Base-by-base conservation (phyloP, 2,888 invertebrate genomes). In the Drosophila sordidula region DNA sequence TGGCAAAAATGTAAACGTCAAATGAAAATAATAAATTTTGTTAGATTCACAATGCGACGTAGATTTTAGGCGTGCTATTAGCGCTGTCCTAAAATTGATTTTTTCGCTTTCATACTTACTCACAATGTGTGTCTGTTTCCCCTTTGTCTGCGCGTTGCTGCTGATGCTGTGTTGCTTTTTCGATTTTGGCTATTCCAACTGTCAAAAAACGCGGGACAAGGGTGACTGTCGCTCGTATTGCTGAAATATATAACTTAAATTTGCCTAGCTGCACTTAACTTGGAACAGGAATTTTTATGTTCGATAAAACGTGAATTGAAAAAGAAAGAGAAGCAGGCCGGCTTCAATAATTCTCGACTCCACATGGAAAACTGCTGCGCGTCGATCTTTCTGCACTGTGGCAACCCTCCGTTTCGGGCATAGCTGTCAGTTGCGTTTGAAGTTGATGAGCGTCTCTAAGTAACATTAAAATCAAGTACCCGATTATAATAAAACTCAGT, bases 331-430 rank as follows among this genome's bases (percentile, higher is more conserved):
- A 74, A 70, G 32, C 70, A 66, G 80, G 61, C 80, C 76, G 80
- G 78, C 59, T 78, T 64, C 46, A 65, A 55, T 39, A 65, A 56
- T 73, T 64, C 57, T 71, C 49, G 50, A 76, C 72, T 66, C 59
- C 78, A 73, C 78, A 79, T 79, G 78, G 74, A 64, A 79, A 75
- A 75, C 42, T 58, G 55, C 52, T 73, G 49, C 52, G 76, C 76
- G 73, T 73, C 70, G 66, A 66, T 69, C 51, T 61, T 46, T 38
- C 3, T 26, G 6, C 2, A 25, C 11, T 39, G 47, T 75, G 77
- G 67, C 67, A 80, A 56, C 79, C 11, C 68, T 4, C 6, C n/a
- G 22, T 32, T 55, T 54, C 0, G 41, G 32, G 3, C 26, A 11
- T 32, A 58, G 41, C 22, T 54, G 69, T 25, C 78, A 61, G 80